phyloP scores from a whole-genome alignment of 2,113 vertebrate genomes.

The Perca fluviatilis region DNA sequence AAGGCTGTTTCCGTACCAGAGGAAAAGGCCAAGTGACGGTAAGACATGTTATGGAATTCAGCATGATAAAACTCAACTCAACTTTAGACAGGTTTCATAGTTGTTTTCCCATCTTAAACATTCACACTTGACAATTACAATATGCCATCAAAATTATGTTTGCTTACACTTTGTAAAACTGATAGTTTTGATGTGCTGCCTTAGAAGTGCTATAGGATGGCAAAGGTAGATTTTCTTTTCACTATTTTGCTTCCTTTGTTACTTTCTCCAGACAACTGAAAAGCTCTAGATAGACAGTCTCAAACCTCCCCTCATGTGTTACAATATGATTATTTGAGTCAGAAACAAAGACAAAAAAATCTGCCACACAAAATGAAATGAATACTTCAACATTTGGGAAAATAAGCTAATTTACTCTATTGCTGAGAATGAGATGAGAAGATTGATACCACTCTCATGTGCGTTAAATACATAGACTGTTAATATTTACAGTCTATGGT shows the following conservation, averaged over 20 bases:
- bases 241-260: too few species aligned
- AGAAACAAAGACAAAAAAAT: neutral
- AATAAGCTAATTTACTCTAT: too few species aligned
- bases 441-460: neutral
- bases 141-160: neutral
- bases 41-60: conserved; percentile 12
- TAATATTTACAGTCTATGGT: neutral
- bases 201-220: neutral
- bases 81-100: neutral
- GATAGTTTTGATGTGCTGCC: neutral
- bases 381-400: too few species aligned
- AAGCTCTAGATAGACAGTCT: neutral
- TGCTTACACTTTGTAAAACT: neutral
- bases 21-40: conserved; percentile 1
- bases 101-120: neutral
- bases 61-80: neutral
- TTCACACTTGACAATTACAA: neutral
- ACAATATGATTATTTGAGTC: neutral
- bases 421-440: neutral
- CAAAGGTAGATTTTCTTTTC: neutral
- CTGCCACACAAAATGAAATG: too few species aligned
- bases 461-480: neutral
- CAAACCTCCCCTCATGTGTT: neutral
- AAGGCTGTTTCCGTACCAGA: neutral
- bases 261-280: neutral